Evolutionary conservation across 2,888 invertebrate genomes (phyloP).

Genomic region (Plemyria rubiginata): DNA sequence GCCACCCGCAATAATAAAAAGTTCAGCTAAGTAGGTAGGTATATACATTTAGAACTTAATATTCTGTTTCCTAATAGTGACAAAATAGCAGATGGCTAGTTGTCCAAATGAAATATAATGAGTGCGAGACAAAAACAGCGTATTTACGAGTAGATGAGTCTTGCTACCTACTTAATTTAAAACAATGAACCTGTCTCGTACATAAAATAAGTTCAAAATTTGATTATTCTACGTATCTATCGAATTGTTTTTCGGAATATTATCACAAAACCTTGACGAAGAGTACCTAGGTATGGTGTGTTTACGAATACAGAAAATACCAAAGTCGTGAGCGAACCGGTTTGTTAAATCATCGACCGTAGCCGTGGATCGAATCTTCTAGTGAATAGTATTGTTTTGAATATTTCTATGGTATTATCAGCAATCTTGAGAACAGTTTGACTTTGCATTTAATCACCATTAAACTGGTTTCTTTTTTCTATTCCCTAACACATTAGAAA

Average conservation of each 20-base stretch:
- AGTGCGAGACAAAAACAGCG: neutral
- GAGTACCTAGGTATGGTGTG: neutral
- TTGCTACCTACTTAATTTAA: neutral
- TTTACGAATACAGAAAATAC: conserved; percentile 28
- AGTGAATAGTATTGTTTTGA: conserved; percentile 26
- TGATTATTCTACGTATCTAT: no score
- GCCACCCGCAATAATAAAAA: conserved; percentile 9
- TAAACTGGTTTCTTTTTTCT: neutral
- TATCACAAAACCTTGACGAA: neutral
- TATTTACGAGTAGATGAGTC: neutral
- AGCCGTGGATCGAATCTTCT: conserved; percentile 27
- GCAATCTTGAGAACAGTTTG: conserved; percentile 4
- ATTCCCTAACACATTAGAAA: neutral
- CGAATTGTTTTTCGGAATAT: no score
- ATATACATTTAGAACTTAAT: no score
- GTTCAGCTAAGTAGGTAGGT: conserved; percentile 10
- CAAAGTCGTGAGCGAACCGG: conserved; percentile 28
- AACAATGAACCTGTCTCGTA: no score
- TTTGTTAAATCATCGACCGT: conserved; percentile 24
- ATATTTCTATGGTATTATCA: conserved; percentile 15
- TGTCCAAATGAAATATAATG: conserved; percentile 1
- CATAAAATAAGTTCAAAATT: neutral
- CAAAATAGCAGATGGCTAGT: conserved; percentile 9
- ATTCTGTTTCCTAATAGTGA: conserved; percentile 16
- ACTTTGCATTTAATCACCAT: conserved; percentile 6